Conservation (phyloP, 2,113 vertebrate species). For the Paradoxurus hermaphroditus region DNA sequence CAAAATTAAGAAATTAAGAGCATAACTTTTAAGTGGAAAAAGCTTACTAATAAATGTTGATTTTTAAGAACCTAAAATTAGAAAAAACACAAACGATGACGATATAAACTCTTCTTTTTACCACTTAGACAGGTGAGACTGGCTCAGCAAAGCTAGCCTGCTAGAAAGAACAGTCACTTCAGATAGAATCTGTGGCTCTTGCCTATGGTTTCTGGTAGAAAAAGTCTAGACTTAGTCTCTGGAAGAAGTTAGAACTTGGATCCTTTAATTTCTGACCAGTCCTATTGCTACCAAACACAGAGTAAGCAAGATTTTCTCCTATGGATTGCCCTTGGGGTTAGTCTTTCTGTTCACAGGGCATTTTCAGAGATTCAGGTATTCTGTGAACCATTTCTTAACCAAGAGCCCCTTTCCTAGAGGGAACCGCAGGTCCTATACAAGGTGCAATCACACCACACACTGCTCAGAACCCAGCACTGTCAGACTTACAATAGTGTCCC, state of each 20-base stretch:
- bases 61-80: neutral
- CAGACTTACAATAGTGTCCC: neutral
- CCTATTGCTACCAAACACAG: conserved; percentile 43
- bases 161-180: neutral
- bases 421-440: neutral
- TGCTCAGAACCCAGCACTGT: neutral
- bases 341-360: neutral
- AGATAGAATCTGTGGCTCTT: neutral
- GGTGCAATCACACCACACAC: accelerated
- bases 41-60: neutral
- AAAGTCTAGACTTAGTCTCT: neutral
- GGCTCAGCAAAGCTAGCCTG: neutral
- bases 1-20: neutral
- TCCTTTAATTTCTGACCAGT: neutral
- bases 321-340: neutral
- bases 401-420: neutral
- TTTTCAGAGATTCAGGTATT: neutral
- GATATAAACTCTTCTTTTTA: neutral
- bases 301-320: conserved; percentile 3
- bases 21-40: conserved; percentile 8
- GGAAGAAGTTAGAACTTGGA: neutral
- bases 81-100: neutral
- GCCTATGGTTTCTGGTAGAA: neutral
- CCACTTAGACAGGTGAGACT: neutral
- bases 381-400: neutral